phyloP scores from a whole-genome alignment of 2,797 vertebrate species.

The Aeoliscus strigatus region DNA sequence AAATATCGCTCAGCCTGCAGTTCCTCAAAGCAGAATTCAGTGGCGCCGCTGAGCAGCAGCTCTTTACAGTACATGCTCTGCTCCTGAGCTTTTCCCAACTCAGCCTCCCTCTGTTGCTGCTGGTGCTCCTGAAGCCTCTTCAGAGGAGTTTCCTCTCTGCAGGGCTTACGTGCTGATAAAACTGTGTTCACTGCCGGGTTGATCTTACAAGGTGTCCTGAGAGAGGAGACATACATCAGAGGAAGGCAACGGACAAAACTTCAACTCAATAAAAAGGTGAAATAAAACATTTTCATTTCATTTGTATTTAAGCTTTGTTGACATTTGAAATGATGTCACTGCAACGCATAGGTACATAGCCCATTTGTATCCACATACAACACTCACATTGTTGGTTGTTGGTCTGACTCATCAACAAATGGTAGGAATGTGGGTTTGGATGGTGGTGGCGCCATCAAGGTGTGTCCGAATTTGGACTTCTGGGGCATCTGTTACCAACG shows the following conservation, averaged over 20 bases:
- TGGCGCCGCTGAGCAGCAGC: slow-evolving; percentile 84
- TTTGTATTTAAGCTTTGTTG: too few species aligned
- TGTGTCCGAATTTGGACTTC: slow-evolving; percentile 66
- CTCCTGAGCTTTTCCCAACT: slow-evolving; percentile 72
- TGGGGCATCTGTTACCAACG: slow-evolving; percentile 62
- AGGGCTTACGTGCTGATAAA: slow-evolving; percentile 83
- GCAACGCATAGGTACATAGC: too few species aligned
- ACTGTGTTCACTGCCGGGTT: slow-evolving; percentile 85
- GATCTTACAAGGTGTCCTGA: slow-evolving; percentile 93
- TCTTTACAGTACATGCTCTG: slow-evolving; percentile 92
- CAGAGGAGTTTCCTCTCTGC: slow-evolving; percentile 82
- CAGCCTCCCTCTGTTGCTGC: slow-evolving; percentile 72
- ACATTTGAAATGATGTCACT: too few species aligned
- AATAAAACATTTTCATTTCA: too few species aligned
- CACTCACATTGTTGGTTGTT: slow-evolving; percentile 87
- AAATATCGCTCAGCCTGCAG: slow-evolving; percentile 86
- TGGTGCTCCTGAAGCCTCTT: slow-evolving; percentile 83
- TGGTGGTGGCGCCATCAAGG: slow-evolving; percentile 60
- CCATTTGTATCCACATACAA: too few species aligned
- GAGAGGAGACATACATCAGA: slow-evolving; percentile 4
- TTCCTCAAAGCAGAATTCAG: slow-evolving; percentile 94
- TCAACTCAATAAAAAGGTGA: too few species aligned
- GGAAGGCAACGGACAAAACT: too few species aligned
- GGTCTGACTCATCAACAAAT: slow-evolving; percentile 86
- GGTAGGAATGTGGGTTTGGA: slow-evolving; percentile 83